These are phyloP conservation scores for Marmota flaviventris DNA, from an alignment of 2,113 vertebrate species.

Conservation along the genomic window DNA sequence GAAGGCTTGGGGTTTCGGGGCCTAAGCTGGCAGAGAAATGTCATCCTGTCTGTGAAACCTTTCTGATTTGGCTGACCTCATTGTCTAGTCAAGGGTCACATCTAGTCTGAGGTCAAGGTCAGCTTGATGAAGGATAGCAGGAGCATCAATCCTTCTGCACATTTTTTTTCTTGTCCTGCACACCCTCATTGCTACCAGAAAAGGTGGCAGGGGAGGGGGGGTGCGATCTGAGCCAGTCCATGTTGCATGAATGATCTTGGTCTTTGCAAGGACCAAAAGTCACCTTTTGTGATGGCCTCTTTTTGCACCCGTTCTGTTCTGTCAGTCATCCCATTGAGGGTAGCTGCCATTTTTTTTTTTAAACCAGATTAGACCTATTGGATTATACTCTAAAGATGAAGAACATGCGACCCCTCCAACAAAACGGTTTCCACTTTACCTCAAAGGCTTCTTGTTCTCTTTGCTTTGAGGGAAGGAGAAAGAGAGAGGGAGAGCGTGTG, in stretches of 20 bases:
- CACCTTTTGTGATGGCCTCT: not conserved
- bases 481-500: slow-evolving; percentile 10
- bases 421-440: slow-evolving; percentile 70
- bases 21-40: not conserved
- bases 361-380: slow-evolving; percentile 61
- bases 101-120: not conserved
- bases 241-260: not conserved
- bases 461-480: slow-evolving; percentile 79
- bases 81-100: not conserved
- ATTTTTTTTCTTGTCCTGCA: not conserved
- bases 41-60: not conserved
- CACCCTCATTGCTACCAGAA: not conserved
- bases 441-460: slow-evolving; percentile 76
- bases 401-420: slow-evolving; percentile 64
- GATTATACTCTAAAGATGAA: slow-evolving; percentile 73
- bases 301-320: not conserved
- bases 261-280: not conserved
- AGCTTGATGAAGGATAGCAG: not conserved
- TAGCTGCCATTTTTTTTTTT: slow-evolving; percentile 42
- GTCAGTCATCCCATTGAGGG: not conserved
- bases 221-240: not conserved
- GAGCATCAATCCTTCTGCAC: not conserved
- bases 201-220: not conserved
- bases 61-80: not conserved
- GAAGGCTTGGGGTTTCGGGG: not conserved